Evolutionary conservation across 2,888 invertebrate species (phyloP).

Genomic region (Dendrolimus houi): DNA sequence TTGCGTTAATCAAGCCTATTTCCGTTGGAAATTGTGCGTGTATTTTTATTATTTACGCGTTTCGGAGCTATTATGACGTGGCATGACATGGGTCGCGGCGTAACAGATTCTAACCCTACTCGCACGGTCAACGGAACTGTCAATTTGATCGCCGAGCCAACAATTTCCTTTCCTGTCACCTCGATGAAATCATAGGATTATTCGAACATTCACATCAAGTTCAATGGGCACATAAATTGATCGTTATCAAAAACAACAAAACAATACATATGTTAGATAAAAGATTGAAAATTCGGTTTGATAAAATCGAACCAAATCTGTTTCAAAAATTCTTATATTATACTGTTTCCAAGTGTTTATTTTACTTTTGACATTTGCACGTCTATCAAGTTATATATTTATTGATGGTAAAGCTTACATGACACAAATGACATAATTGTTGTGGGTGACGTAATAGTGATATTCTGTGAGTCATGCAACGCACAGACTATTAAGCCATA

Average conservation of each 20-base stretch:
- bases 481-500: too few species aligned
- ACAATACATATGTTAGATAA: not conserved
- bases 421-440: too few species aligned
- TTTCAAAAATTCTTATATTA: too few species aligned
- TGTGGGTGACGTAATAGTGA: too few species aligned
- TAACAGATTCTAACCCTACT: constrained; percentile 46
- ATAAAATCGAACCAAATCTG: too few species aligned
- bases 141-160: constrained; percentile 57
- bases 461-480: too few species aligned
- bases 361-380: too few species aligned
- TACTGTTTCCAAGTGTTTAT: too few species aligned
- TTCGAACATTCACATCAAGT: constrained; percentile 22
- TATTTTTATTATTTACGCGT: constrained; percentile 50
- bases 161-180: constrained; percentile 43
- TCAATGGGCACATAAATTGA: not conserved
- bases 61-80: constrained; percentile 46
- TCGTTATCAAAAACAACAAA: not conserved
- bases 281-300: not conserved
- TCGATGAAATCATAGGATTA: constrained; percentile 44
- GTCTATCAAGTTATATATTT: too few species aligned
- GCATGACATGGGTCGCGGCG: constrained; percentile 57
- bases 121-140: constrained; percentile 54
- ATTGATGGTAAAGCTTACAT: too few species aligned
- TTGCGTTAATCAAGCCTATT: constrained; percentile 37
- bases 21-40: constrained; percentile 34